phyloP scores from a whole-genome alignment of 2,888 invertebrate genomes.

The Brachyptera putata region DNA sequence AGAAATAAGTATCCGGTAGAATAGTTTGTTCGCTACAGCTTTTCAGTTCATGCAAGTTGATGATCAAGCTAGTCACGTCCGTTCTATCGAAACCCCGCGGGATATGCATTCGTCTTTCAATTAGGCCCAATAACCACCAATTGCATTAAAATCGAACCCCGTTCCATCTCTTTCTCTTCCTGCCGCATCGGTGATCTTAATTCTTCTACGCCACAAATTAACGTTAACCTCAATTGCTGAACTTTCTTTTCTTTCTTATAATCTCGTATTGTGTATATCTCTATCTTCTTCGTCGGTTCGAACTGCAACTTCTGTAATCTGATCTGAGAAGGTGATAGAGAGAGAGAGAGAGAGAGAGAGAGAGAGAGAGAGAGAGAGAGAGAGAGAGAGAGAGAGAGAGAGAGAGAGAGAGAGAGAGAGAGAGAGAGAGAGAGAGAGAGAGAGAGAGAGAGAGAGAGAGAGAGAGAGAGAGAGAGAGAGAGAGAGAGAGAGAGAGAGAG shows the following conservation, averaged over 20 bases:
- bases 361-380: slow-evolving; percentile 34
- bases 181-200: slow-evolving; percentile 6
- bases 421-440: slow-evolving; percentile 34
- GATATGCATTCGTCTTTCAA: not conserved
- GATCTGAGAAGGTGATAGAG: slow-evolving; percentile 32
- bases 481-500: slow-evolving; percentile 34
- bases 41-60: too few relatives aligned
- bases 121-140: slow-evolving; percentile 15
- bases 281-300: not conserved
- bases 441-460: slow-evolving; percentile 33
- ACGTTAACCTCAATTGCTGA: slow-evolving; percentile 10
- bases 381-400: slow-evolving; percentile 33
- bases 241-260: slow-evolving; percentile 11
- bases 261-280: not conserved
- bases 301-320: slow-evolving; percentile 16
- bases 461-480: slow-evolving; percentile 34
- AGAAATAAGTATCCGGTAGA: too few relatives aligned
- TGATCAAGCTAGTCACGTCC: too few relatives aligned
- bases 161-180: slow-evolving; percentile 1
- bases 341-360: slow-evolving; percentile 32
- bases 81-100: too few relatives aligned
- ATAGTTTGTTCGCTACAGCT: too few relatives aligned
- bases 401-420: slow-evolving; percentile 34
- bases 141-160: slow-evolving; percentile 19
- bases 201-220: slow-evolving; percentile 14